phyloP scores from a whole-genome alignment of 2,888 invertebrate genomes.

The Linnaemya tessellans region DNA sequence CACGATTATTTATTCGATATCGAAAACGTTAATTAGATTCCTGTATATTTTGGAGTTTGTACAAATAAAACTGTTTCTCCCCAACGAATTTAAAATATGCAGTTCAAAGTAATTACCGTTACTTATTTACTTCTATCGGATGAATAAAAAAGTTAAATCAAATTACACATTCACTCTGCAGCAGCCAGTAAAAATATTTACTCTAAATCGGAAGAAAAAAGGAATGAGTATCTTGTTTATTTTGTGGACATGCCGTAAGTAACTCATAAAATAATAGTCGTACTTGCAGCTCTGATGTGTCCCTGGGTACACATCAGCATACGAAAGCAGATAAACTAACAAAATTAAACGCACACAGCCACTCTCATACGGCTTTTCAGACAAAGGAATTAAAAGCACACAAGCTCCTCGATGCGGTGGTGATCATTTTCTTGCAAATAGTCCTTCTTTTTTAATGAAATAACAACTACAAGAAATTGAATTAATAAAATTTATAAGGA shows the following conservation, averaged over 20 bases:
- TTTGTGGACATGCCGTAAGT: constrained; percentile 36
- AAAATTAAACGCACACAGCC: constrained; percentile 7
- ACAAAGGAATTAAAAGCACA: constrained; percentile 64
- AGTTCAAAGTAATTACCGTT: background rate
- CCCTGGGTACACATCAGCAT: constrained; percentile 46
- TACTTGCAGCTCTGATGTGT: constrained; percentile 55
- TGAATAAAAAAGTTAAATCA: background rate
- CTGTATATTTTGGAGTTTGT: too few species aligned
- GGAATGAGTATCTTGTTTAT: constrained; percentile 27
- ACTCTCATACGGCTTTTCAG: background rate
- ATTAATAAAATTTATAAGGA: constrained; percentile 55
- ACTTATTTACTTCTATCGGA: background rate
- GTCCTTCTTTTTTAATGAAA: background rate
- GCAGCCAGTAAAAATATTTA: constrained; percentile 36
- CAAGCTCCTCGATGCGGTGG: constrained; percentile 63
- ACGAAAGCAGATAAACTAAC: constrained; percentile 28
- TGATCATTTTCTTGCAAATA: constrained; percentile 51
- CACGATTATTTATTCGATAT: too few species aligned
- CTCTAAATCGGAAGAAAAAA: constrained; percentile 13
- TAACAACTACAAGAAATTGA: constrained; percentile 56
- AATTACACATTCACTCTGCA: constrained; percentile 48
- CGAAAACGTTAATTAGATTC: too few species aligned
- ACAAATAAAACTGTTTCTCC: too few species aligned
- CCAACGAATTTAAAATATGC: too few species aligned
- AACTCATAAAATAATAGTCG: constrained; percentile 58